These are phyloP conservation scores for Carcharodon carcharias DNA, from an alignment of 2,797 vertebrate species.

Conservation along the genomic window DNA sequence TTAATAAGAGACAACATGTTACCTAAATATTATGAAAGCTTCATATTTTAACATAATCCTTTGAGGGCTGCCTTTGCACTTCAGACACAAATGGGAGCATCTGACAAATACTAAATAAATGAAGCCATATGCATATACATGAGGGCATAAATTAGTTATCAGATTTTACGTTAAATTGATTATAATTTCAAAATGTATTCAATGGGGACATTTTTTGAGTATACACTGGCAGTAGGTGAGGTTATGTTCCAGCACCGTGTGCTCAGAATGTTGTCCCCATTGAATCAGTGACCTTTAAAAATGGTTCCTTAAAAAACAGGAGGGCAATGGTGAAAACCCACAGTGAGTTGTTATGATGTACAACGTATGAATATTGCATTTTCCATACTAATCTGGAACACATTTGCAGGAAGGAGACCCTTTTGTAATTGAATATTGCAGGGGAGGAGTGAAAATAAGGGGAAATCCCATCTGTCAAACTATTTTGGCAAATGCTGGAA, in stretches of 20 bases:
- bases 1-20: not conserved
- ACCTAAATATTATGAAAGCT: slow-evolving; percentile 19
- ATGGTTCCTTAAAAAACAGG: not conserved
- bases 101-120: not conserved
- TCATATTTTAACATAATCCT: slow-evolving; percentile 22
- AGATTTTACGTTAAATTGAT: slow-evolving; percentile 15
- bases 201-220: not conserved
- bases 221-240: not conserved
- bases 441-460: not conserved
- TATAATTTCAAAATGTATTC: slow-evolving; percentile 1
- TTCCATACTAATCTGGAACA: not conserved
- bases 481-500: not conserved
- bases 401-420: not conserved
- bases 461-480: not conserved
- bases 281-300: not conserved
- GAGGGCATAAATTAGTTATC: not conserved
- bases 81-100: not conserved
- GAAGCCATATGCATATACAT: not conserved
- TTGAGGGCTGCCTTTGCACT: not conserved
- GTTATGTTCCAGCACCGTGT: not conserved
- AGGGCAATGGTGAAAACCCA: not conserved
- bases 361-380: not conserved
- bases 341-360: not conserved
- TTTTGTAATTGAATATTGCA: not conserved
- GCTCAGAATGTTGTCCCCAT: not conserved